Base-by-base conservation (phyloP, 2,113 vertebrate species). In the Neopipo cinnamomea region DNA sequence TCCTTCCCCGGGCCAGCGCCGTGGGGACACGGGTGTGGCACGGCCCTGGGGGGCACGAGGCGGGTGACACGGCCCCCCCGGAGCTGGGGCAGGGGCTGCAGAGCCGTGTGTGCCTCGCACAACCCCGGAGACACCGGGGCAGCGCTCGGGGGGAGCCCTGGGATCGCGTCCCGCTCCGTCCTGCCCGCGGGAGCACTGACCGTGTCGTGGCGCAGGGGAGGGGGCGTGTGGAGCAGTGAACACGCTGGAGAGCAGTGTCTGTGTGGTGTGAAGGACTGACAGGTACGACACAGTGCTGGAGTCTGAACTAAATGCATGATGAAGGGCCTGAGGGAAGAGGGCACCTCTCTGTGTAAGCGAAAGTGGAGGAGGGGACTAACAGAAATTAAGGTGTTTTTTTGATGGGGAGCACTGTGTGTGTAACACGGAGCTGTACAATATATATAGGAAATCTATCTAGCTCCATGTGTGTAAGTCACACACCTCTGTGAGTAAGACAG, bases 101-200 rank as follows among this genome's bases (percentile, higher is more conserved):
- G 76, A 66, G 67, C 67, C 1, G 6, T 6, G 83, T 27, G 86
- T 41, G 27, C 72, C 85, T 28, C 5, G 0, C 31, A 7, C 5
- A 55, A 30, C 37, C 22, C 1, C 0, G 1, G 23, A 27, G 85
- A 12, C 33, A 53, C 3, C 8, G 17, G 42, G 73, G 63, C 46
- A 74, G 68, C 23, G 9, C 41, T 14, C 0, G 2, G 27, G 2
- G 27, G 41, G 77, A 56, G 23, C 47, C 66, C 55, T 44, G 39
- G 19, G 17, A 39, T 15, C 1, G 0, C 3, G 0, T 10, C 89
- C 75, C 35, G 2, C n/a, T 52, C 30, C 2, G 3, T 24, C 23
- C 25, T 12, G 61, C 42, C 7, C 3, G 4, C 2, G 35, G 68
- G 75, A 46, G 68, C 44, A 62, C 52, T 22, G 74, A 41, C 47